A percentile compares a stretch with the other conserved stretches of the same genome.
These are phyloP conservation scores for Holcopasites calliopsidis DNA, from an alignment of 1,140 invertebrate genomes.

Conservation along the genomic window DNA sequence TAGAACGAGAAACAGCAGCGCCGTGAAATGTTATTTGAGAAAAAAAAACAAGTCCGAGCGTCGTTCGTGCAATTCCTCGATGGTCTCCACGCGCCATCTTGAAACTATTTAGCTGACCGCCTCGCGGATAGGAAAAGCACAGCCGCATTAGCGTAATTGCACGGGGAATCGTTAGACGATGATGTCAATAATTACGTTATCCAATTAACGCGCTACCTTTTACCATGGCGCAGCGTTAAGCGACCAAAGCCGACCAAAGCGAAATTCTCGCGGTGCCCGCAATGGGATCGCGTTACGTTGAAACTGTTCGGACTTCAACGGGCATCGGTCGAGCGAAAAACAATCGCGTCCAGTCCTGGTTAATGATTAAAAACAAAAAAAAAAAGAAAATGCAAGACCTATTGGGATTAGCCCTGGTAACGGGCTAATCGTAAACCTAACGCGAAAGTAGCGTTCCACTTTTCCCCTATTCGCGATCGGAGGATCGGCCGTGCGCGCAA, in stretches of 20 bases:
- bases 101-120: too few species aligned
- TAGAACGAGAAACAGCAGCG: too few species aligned
- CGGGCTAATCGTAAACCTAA: too few species aligned
- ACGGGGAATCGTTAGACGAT: neutral
- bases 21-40: too few species aligned
- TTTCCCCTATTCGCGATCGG: constrained; percentile 32
- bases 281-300: neutral
- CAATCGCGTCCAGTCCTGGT: neutral
- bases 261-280: neutral
- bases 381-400: neutral
- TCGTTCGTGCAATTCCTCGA: too few species aligned
- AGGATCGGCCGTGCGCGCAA: too few species aligned
- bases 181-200: neutral
- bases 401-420: constrained; percentile 10
- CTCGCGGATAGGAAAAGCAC: too few species aligned
- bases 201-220: neutral
- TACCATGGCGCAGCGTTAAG: neutral
- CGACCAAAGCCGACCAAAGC: neutral
- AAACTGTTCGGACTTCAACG: neutral
- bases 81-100: too few species aligned
- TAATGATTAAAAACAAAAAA: too few species aligned
- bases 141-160: neutral
- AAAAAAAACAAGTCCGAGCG: too few species aligned
- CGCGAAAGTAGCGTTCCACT: constrained; percentile 47
- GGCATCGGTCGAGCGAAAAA: neutral